phyloP scores from a whole-genome alignment of 2,113 vertebrate genomes.

The Nycticebus coucang region DNA sequence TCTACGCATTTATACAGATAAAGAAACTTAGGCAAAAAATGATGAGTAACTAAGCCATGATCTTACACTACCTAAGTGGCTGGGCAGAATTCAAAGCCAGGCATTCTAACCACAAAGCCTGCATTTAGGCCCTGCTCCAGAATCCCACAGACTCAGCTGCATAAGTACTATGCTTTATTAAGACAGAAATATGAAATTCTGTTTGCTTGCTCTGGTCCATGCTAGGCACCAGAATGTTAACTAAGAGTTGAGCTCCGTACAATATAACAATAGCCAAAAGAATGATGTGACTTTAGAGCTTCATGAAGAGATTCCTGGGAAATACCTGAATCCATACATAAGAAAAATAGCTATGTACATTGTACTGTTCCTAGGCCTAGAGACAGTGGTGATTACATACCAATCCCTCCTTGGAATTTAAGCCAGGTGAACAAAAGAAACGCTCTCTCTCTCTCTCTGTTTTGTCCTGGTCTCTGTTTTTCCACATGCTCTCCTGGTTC shows the following conservation, averaged over 20 bases:
- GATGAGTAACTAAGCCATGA: not conserved
- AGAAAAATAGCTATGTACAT: not conserved
- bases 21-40: conserved; percentile 24
- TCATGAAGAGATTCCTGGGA: conserved; percentile 11
- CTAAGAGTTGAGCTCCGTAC: not conserved
- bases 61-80: not conserved
- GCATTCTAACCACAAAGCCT: not conserved
- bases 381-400: not conserved
- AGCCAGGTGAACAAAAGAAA: not conserved
- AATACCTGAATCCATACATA: not conserved
- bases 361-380: not conserved
- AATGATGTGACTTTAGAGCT: not conserved
- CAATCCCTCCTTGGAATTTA: not conserved
- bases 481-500: not conserved
- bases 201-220: not conserved
- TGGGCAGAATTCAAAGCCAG: not conserved
- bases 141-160: not conserved
- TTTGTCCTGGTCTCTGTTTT: not conserved
- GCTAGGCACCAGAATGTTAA: not conserved
- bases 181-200: not conserved
- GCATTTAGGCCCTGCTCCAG: not conserved
- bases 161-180: not conserved
- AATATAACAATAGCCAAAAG: not conserved
- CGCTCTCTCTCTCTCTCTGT: not conserved
- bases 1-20: not conserved